Base-by-base conservation (phyloP, 2,797 vertebrate genomes). In the Pipistrellus pygmaeus region DNA sequence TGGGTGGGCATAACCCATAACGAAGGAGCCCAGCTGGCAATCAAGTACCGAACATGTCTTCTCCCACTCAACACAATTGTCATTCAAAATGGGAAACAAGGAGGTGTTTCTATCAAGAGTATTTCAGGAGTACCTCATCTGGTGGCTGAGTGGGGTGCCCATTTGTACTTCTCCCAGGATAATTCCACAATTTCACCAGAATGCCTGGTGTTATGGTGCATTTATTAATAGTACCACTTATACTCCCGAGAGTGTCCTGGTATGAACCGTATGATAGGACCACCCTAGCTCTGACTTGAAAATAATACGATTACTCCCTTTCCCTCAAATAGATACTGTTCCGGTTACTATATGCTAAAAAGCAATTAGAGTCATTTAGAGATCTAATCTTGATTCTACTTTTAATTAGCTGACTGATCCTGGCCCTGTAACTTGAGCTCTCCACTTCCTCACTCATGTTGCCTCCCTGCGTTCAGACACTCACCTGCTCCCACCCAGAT, bases 371-470 rank as follows among this genome's bases (percentile, higher is more conserved):
- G 53, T 72, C 10, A 62, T 68, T 84, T 66, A 78, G 21, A 13
- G 1, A 72, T 82, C 4, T 57, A 51, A 91, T 60, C 80, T 88
- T 90, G 51, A 80, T 27, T 90, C 32, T 66, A 13, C 35, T 46
- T 93, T 94, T 94, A 62, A 85, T 41, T 72, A 44, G 32, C 41
- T 85, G 10, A 62, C 53, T 84, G 14, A 82, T 57, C 17, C 13
- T 41, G 55, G 11, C 41, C 18, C 1, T 77, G 2, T 8, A 25
- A n/a, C 57, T 62, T 32, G 38, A 76, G 8, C 20, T 64, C 66
- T 84, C 44, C 38, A 21, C 71, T 90, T 81, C 78, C 68, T 85
- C 23, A 38, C 15, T 89, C 38, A 21, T 9, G 23, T 46, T 3
- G 6, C 20, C 25, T 57, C n/a, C n/a, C 46, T 86, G 30, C 30